A percentile compares a stretch with the other conserved stretches of the same genome.
phyloP scores from a whole-genome alignment of 2,113 vertebrate species.

The Gasterosteus nipponicus region DNA sequence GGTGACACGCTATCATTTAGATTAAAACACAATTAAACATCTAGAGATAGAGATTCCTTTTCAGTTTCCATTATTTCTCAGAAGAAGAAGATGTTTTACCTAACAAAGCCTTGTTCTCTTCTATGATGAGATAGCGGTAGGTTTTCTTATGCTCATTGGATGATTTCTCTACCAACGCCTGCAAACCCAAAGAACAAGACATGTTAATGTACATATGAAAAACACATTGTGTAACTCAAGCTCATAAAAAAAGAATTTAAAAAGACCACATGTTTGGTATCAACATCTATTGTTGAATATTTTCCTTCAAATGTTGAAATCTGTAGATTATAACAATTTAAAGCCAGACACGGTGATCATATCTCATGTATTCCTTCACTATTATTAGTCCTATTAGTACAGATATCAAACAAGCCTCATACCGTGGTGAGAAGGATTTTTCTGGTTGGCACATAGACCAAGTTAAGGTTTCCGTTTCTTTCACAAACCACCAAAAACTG shows the following conservation, averaged over 20 bases:
- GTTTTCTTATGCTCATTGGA: constrained; percentile 76
- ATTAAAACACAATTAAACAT: neutral
- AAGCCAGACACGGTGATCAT: neutral
- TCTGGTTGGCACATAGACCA: constrained; percentile 90
- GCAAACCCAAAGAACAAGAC: constrained; percentile 14
- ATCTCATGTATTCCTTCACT: neutral
- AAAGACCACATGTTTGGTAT: neutral
- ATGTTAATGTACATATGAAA: neutral
- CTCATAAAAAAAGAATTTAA: neutral
- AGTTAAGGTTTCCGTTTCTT: constrained; percentile 91
- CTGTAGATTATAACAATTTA: neutral
- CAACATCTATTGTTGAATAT: neutral
- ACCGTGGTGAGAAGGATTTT: constrained; percentile 91
- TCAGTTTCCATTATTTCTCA: neutral
- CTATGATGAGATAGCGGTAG: constrained; percentile 85
- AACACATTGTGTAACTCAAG: neutral
- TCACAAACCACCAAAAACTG: constrained; percentile 92
- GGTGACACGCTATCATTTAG: neutral
- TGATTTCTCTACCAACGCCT: constrained; percentile 84
- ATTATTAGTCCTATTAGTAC: neutral
- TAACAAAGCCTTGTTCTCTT: constrained; percentile 79
- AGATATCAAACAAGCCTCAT: constrained; percentile 27
- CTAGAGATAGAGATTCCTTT: neutral
- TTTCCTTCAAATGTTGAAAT: constrained; percentile 1
- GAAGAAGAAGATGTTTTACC: constrained; percentile 76